These are phyloP conservation scores for Cristatella mucedo DNA, from an alignment of 2,888 invertebrate genomes.

Conservation along the genomic window DNA sequence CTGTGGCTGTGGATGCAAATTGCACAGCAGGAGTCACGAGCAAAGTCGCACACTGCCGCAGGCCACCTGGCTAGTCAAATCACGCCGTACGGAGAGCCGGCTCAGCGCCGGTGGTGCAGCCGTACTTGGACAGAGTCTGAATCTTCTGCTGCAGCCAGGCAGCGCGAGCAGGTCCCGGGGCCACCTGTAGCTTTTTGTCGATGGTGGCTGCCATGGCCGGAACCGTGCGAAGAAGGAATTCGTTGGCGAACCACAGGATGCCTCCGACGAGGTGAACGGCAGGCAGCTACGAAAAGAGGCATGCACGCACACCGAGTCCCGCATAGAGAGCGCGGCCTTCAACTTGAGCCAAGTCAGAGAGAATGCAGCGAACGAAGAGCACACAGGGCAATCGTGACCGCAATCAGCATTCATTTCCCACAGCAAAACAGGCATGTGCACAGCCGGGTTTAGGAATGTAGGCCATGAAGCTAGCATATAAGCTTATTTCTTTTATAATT, in stretches of 20 bases:
- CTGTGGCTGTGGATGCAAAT: too few relatives aligned
- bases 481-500: too few relatives aligned
- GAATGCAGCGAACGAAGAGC: neutral
- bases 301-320: constrained; percentile 9
- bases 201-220: constrained; percentile 44
- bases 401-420: too few relatives aligned
- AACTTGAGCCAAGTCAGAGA: neutral
- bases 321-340: constrained; percentile 1
- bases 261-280: constrained; percentile 64
- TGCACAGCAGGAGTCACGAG: too few relatives aligned
- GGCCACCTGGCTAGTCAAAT: too few relatives aligned
- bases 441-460: too few relatives aligned
- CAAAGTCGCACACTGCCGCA: too few relatives aligned
- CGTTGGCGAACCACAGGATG: constrained; percentile 67
- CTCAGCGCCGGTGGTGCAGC: too few relatives aligned
- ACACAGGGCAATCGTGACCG: neutral
- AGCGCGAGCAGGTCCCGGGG: constrained; percentile 33
- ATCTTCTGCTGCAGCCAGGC: constrained; percentile 42
- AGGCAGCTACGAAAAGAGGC: constrained; percentile 45
- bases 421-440: too few relatives aligned
- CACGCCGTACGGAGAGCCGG: too few relatives aligned
- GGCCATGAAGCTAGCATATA: too few relatives aligned
- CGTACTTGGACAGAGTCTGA: constrained; percentile 43
- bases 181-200: constrained; percentile 41
- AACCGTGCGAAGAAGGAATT: constrained; percentile 54